A percentile compares a stretch with the other conserved stretches of the same genome.
phyloP scores from a whole-genome alignment of 2,113 vertebrate species.

The Triplophysa rosa region DNA sequence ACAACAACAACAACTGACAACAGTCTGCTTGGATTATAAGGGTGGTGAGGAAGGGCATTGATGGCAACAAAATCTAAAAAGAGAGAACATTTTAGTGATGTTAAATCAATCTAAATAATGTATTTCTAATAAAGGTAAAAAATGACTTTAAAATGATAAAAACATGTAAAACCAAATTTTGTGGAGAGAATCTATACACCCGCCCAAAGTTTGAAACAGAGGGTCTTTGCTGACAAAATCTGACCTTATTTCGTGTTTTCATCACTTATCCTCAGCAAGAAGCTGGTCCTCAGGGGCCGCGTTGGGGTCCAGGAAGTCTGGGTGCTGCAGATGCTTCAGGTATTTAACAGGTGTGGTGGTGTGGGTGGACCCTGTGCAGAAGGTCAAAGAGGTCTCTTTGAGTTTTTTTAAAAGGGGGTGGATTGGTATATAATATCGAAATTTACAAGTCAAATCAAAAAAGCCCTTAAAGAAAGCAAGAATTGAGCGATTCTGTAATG shows the following conservation, averaged over 20 bases:
- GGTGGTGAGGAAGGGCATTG: constrained; percentile 82
- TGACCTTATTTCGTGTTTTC: constrained; percentile 51
- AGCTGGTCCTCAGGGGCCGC: constrained; percentile 87
- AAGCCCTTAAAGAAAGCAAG: background rate
- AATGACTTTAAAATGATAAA: background rate
- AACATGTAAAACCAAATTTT: too few relatives aligned
- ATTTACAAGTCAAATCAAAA: constrained; percentile 1
- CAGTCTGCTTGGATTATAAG: constrained; percentile 60
- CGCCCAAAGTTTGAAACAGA: too few relatives aligned
- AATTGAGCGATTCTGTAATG: background rate
- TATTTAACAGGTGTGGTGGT: constrained; percentile 93
- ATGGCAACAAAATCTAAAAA: constrained; percentile 77
- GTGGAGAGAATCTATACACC: too few relatives aligned
- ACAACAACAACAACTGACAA: constrained; percentile 65
- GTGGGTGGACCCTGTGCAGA: constrained; percentile 91
- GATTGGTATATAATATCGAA: too few relatives aligned
- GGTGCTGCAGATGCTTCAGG: constrained; percentile 96
- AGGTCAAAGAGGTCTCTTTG: constrained; percentile 67
- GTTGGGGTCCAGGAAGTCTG: constrained; percentile 95
- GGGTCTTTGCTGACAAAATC: background rate
- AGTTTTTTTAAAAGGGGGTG: background rate
- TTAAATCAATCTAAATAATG: too few relatives aligned
- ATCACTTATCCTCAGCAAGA: constrained; percentile 80
- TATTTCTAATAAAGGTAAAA: background rate
- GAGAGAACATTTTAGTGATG: background rate